phyloP scores from a whole-genome alignment of 2,113 vertebrate species.

The Alexandromys fortis region DNA sequence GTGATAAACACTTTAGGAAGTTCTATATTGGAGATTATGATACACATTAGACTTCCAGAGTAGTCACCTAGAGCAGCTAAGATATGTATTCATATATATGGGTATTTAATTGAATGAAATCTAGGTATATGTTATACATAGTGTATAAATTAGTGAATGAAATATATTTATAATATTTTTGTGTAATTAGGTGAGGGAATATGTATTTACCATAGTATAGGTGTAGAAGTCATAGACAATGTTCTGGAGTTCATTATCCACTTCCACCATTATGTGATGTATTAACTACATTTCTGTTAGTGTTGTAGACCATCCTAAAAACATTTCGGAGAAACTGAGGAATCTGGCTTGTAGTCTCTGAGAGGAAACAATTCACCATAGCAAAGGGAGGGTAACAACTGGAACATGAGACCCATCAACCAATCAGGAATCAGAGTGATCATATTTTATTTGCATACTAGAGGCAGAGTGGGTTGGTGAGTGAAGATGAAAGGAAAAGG shows the following conservation, averaged over 20 bases:
- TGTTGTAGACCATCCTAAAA: not conserved
- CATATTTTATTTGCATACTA: not conserved
- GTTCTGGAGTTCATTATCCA: not conserved
- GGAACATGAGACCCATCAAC: not conserved
- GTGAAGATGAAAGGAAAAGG: not conserved
- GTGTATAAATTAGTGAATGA: not conserved
- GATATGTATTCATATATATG: not conserved
- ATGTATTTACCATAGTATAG: not conserved
- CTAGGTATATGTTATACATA: not conserved
- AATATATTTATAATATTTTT: not conserved
- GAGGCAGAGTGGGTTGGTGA: not conserved
- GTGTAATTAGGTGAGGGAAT: not conserved
- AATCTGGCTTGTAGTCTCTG: not conserved
- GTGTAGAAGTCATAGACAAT: not conserved
- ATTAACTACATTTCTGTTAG: not conserved
- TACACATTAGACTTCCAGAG: not conserved
- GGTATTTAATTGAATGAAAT: not conserved
- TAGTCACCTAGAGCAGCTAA: not conserved
- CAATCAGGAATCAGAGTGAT: not conserved
- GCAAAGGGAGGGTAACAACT: not conserved
- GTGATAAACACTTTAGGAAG: not conserved
- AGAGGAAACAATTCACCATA: not conserved
- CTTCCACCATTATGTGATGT: not conserved
- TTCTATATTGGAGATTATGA: not conserved
- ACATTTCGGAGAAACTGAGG: not conserved